phyloP scores from a whole-genome alignment of 1,140 invertebrate genomes.

The Samia ricini region DNA sequence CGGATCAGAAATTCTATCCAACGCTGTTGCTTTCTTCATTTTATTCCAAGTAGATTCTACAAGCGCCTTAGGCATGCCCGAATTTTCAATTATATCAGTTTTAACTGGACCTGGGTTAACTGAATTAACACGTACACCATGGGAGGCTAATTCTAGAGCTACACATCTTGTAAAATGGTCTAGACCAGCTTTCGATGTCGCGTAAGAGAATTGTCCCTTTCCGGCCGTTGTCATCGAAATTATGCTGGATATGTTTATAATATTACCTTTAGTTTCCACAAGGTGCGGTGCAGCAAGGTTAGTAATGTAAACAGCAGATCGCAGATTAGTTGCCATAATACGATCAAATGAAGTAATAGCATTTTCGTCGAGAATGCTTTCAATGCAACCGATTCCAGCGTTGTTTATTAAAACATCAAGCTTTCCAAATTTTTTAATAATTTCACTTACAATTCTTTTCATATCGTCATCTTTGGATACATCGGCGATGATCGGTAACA shows the following conservation, averaged over 20 bases:
- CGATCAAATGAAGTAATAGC: slow-evolving; percentile 82
- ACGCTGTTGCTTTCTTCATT: neutral
- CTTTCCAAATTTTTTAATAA: slow-evolving; percentile 7
- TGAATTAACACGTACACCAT: slow-evolving; percentile 84
- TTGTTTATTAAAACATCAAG: slow-evolving; percentile 19
- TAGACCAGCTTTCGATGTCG: slow-evolving; percentile 86
- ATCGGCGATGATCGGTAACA: slow-evolving; percentile 5
- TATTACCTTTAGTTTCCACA: slow-evolving; percentile 81
- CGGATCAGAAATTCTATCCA: slow-evolving; percentile 14
- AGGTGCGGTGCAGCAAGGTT: slow-evolving; percentile 85
- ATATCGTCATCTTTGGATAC: slow-evolving; percentile 10
- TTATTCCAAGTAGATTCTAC: slow-evolving; percentile 7
- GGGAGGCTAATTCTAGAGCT: slow-evolving; percentile 81
- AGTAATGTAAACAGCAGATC: slow-evolving; percentile 83
- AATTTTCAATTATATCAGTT: slow-evolving; percentile 57
- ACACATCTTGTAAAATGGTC: slow-evolving; percentile 85
- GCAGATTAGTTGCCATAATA: slow-evolving; percentile 84
- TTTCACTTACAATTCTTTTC: neutral
- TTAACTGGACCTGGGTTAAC: slow-evolving; percentile 84
- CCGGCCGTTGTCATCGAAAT: neutral
- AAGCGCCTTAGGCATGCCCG: slow-evolving; percentile 1
- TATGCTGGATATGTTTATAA: slow-evolving; percentile 87
- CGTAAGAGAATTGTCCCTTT: slow-evolving; percentile 68
- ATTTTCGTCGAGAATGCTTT: slow-evolving; percentile 13
- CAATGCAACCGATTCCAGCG: slow-evolving; percentile 5